Evolutionary conservation across 2,797 vertebrate genomes (phyloP).

Genomic region (Staurois parvus): DNA sequence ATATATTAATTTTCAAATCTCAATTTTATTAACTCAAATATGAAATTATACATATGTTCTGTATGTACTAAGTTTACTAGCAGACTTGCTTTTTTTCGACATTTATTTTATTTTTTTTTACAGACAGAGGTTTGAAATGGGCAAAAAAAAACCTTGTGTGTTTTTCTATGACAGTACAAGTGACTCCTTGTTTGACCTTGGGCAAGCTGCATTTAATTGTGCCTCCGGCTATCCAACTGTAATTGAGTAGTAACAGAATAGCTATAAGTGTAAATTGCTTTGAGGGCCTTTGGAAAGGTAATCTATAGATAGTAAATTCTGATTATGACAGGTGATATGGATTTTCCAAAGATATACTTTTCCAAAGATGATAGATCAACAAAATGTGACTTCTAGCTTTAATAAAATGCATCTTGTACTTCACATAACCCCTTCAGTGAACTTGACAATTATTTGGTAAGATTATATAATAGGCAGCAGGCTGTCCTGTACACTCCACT

Average conservation of each 20-base stretch:
- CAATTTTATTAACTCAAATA: background rate
- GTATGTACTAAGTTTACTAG: background rate
- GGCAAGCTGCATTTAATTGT: slow-evolving; percentile 61
- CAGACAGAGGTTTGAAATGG: slow-evolving; percentile 19
- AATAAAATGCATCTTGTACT: slow-evolving; percentile 40
- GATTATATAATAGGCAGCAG: slow-evolving; percentile 4
- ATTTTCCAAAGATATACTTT: slow-evolving; percentile 62
- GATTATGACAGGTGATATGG: slow-evolving; percentile 63
- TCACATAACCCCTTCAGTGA: slow-evolving; percentile 44
- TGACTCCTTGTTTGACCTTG: slow-evolving; percentile 62
- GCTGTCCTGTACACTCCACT: background rate
- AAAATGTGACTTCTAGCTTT: slow-evolving; percentile 54
- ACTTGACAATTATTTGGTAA: slow-evolving; percentile 14
- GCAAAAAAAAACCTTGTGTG: slow-evolving; percentile 32
- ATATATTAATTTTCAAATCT: background rate
- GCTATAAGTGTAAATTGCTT: slow-evolving; percentile 63
- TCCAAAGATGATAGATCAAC: slow-evolving; percentile 62
- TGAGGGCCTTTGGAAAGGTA: slow-evolving; percentile 62
- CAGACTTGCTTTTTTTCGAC: background rate
- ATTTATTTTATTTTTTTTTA: background rate
- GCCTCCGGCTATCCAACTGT: slow-evolving; percentile 61
- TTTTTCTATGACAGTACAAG: slow-evolving; percentile 47
- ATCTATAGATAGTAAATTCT: slow-evolving; percentile 63
- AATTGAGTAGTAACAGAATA: slow-evolving; percentile 63
- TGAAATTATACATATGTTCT: background rate